These are phyloP conservation scores for Oreohelix idahoensis DNA, from an alignment of 1,140 invertebrate genomes.

Conservation along the genomic window DNA sequence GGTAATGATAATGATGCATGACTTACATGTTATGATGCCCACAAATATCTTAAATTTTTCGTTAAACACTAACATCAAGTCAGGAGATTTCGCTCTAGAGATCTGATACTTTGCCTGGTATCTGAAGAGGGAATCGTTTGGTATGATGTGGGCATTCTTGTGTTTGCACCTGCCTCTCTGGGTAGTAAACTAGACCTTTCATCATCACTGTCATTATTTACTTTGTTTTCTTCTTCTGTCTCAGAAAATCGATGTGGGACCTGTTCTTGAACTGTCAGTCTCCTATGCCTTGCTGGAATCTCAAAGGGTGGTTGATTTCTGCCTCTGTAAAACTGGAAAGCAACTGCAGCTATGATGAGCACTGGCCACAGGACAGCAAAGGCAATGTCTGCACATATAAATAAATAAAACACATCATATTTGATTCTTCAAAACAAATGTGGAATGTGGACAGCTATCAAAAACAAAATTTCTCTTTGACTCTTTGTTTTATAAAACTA, in stretches of 20 bases:
- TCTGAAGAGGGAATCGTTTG: not conserved
- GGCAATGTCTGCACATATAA: not conserved
- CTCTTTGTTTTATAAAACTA: too few relatives aligned
- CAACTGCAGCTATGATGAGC: not conserved
- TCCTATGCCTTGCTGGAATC: not conserved
- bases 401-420: not conserved
- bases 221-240: not conserved
- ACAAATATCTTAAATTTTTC: too few relatives aligned
- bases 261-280: not conserved
- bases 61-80: too few relatives aligned
- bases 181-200: not conserved
- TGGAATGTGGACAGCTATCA: not conserved
- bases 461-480: too few relatives aligned
- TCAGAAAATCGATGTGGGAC: not conserved
- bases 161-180: not conserved
- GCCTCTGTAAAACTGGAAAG: slow-evolving; percentile 15
- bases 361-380: not conserved
- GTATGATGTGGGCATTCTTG: not conserved
- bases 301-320: not conserved
- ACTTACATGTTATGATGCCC: too few relatives aligned
- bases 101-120: not conserved
- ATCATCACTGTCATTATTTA: not conserved
- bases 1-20: too few relatives aligned
- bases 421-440: not conserved
- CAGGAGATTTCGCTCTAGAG: too few relatives aligned